Percentiles rank a stretch among this genome's conserved stretches.
Evolutionary conservation across 2,888 invertebrate genomes (phyloP).

Genomic region (Nomada lathburiana): DNA sequence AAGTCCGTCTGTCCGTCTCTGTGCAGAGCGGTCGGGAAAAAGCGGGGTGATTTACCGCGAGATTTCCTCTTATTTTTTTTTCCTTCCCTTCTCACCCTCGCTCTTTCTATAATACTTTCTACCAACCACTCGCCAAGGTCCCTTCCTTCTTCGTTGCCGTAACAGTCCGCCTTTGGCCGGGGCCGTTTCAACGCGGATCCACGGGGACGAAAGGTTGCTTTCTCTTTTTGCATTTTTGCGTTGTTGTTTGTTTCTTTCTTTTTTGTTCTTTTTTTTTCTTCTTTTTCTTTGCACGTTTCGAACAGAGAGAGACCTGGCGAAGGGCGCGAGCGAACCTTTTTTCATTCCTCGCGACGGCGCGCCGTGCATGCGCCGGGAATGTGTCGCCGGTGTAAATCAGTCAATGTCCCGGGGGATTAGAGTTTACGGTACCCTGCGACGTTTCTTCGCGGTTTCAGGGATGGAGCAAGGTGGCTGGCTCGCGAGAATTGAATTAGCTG

Average conservation of each 20-base stretch:
- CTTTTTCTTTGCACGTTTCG: conserved; percentile 36
- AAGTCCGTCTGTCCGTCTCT: conserved; percentile 50
- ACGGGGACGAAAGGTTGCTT: conserved; percentile 25
- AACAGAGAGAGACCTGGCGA: conserved; percentile 17
- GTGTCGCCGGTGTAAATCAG: conserved; percentile 82
- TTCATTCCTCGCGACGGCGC: conserved; percentile 39
- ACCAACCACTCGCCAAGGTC: conserved; percentile 7
- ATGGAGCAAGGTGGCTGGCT: conserved; percentile 44
- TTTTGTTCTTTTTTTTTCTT: too few species aligned
- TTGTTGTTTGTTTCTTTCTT: background rate
- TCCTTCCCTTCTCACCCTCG: conserved; percentile 64
- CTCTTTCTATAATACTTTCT: conserved; percentile 15
- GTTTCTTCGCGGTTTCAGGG: conserved; percentile 62
- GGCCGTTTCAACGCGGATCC: conserved; percentile 38
- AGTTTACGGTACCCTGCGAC: conserved; percentile 72
- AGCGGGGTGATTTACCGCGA: conserved; percentile 81
- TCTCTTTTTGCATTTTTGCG: too few species aligned
- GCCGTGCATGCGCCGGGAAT: conserved; percentile 62
- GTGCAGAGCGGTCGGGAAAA: conserved; percentile 62
- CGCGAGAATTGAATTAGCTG: conserved; percentile 28
- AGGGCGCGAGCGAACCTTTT: conserved; percentile 53
- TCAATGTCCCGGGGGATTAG: conserved; percentile 80
- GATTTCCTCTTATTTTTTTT: conserved; percentile 79
- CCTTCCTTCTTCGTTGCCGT: conserved; percentile 6
- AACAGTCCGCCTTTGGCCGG: conserved; percentile 10